These are phyloP conservation scores for Patella pellucida DNA, from an alignment of 2,888 invertebrate species.

Conservation along the genomic window DNA sequence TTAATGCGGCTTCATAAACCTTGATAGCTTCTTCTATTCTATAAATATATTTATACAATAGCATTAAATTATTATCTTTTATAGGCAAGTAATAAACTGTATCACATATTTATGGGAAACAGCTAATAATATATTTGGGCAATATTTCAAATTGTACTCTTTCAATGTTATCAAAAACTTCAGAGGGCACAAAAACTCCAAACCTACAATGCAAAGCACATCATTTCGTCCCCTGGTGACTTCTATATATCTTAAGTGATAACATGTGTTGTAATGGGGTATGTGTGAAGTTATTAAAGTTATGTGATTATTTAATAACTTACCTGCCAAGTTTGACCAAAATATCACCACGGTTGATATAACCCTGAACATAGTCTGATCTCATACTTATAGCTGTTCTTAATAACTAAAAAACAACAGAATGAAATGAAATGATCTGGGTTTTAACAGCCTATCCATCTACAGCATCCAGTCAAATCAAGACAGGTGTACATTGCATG, in stretches of 20 bases:
- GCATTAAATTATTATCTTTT: neutral
- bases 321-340: conserved; percentile 89
- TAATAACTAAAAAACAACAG: conserved; percentile 78
- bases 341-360: conserved; percentile 96
- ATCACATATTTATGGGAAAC: neutral
- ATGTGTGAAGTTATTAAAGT: too few species aligned
- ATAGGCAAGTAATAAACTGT: neutral
- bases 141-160: neutral
- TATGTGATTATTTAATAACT: conserved; percentile 10
- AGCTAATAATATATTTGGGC: too few species aligned
- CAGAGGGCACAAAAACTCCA: too few species aligned
- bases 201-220: too few species aligned
- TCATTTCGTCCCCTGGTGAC: too few species aligned
- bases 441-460: too few species aligned
- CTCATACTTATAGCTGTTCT: conserved; percentile 97
- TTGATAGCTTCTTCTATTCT: conserved; percentile 93
- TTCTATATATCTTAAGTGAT: too few species aligned
- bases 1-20: conserved; percentile 91
- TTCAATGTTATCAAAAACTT: neutral
- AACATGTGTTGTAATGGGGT: too few species aligned
- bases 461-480: too few species aligned
- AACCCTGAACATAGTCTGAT: conserved; percentile 92
- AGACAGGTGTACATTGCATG: too few species aligned
- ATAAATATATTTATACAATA: conserved; percentile 31
- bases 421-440: neutral